These are phyloP conservation scores for Mormyrus iriodes DNA, from an alignment of 2,113 vertebrate genomes.

Conservation along the genomic window DNA sequence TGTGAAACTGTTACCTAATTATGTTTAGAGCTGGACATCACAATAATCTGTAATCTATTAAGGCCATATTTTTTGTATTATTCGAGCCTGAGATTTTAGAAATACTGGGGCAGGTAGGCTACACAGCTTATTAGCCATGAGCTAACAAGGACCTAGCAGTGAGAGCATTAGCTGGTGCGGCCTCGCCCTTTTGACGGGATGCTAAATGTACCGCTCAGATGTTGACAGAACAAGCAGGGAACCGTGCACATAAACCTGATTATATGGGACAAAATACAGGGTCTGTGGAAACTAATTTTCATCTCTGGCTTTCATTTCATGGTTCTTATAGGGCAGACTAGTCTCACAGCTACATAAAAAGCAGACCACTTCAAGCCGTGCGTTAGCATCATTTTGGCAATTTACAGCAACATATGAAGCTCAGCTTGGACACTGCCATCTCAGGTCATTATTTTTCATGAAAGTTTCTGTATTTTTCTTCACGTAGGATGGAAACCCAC, in stretches of 20 bases:
- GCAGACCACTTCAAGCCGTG: not conserved
- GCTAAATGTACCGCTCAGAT: not conserved
- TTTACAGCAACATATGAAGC: not conserved
- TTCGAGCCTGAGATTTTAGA: not conserved
- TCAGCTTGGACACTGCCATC: not conserved
- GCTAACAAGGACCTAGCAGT: not conserved
- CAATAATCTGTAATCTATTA: not conserved
- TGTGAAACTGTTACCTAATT: not conserved
- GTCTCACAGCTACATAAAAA: not conserved
- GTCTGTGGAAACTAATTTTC: not conserved
- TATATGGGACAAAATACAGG: not conserved
- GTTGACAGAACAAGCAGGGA: not conserved
- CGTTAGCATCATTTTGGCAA: not conserved
- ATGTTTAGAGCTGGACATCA: not conserved
- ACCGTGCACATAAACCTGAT: not conserved
- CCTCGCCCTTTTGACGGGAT: not conserved
- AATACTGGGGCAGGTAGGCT: not conserved
- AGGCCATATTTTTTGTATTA: not conserved
- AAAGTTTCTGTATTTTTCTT: not conserved
- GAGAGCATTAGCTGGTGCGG: not conserved
- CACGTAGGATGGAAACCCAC: not conserved
- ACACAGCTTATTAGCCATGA: not conserved
- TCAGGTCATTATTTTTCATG: not conserved
- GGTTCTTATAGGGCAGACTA: not conserved
- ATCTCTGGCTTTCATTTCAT: not conserved